Evolutionary conservation across 2,797 vertebrate species (phyloP).

Genomic region (Phoeniculus purpureus): DNA sequence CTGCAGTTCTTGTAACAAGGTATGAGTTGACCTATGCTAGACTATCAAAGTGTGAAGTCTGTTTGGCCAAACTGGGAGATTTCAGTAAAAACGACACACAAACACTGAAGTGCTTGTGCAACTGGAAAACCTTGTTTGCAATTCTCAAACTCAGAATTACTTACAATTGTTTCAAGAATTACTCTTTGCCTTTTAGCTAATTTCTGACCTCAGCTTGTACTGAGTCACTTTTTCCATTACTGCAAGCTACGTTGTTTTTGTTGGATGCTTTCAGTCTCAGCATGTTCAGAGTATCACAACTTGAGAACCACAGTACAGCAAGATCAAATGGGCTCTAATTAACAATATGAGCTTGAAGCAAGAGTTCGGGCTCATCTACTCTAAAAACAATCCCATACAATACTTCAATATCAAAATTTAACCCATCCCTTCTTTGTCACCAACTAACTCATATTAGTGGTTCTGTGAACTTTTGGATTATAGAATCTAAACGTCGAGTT

Average conservation of each 20-base stretch:
- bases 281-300: conserved; percentile 60
- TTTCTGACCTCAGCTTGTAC: conserved; percentile 50
- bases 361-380: neutral
- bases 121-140: neutral
- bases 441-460: neutral
- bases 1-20: neutral
- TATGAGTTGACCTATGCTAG: neutral
- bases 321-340: conserved; percentile 44
- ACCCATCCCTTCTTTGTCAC: neutral
- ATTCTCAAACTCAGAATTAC: conserved; percentile 25
- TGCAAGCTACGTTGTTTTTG: conserved; percentile 72
- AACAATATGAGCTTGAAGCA: neutral
- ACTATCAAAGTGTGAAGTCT: neutral
- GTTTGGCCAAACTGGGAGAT: neutral
- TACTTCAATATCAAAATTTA: neutral
- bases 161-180: conserved; percentile 37
- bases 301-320: conserved; percentile 45
- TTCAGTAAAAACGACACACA: neutral
- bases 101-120: neutral
- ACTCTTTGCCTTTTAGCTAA: conserved; percentile 66
- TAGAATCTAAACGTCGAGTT: no score
- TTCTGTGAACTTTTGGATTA: neutral
- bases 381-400: neutral
- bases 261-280: conserved; percentile 64
- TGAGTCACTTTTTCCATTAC: conserved; percentile 78